A percentile compares a stretch with the other conserved stretches of the same genome.
Conservation (phyloP, 1,140 invertebrate species). For the Neomicropteryx cornuta region DNA sequence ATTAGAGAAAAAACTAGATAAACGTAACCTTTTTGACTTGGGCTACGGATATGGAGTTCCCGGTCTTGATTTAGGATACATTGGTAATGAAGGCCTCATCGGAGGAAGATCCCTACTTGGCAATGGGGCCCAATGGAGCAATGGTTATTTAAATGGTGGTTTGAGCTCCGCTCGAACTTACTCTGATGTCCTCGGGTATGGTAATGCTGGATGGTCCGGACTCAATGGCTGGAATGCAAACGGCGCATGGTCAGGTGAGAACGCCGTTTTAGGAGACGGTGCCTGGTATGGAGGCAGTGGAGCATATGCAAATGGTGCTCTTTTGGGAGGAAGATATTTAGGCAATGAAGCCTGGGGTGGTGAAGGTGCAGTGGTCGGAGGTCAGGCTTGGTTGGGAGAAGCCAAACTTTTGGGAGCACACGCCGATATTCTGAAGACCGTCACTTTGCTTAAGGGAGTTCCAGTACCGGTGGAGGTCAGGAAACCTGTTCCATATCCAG, state of each 20-base stretch:
- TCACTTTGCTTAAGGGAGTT: slow-evolving; percentile 60
- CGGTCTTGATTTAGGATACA: slow-evolving; percentile 51
- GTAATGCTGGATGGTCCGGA: no score
- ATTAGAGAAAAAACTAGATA: slow-evolving; percentile 46
- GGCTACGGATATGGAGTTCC: slow-evolving; percentile 48
- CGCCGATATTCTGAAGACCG: slow-evolving; percentile 54
- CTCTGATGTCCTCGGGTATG: no score
- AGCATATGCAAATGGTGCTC: no score
- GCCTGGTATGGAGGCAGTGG: no score
- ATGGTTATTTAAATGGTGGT: no score
- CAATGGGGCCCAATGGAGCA: no score
- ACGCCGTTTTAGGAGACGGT: no score
- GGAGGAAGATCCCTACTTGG: no score
- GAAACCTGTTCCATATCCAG: slow-evolving; percentile 48
- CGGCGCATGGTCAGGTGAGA: no score
- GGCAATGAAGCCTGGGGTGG: slow-evolving; percentile 15
- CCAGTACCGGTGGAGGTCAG: slow-evolving; percentile 52
- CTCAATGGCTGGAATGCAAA: no score
- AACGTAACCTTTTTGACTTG: slow-evolving; percentile 45
- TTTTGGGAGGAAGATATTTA: background rate
- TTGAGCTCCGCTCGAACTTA: no score
- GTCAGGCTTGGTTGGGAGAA: slow-evolving; percentile 3
- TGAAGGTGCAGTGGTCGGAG: slow-evolving; percentile 12
- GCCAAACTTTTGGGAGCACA: slow-evolving; percentile 36
- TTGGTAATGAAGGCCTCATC: slow-evolving; percentile 48